Conservation (phyloP, 2,888 invertebrate species). For the Drosophila siamana region DNA sequence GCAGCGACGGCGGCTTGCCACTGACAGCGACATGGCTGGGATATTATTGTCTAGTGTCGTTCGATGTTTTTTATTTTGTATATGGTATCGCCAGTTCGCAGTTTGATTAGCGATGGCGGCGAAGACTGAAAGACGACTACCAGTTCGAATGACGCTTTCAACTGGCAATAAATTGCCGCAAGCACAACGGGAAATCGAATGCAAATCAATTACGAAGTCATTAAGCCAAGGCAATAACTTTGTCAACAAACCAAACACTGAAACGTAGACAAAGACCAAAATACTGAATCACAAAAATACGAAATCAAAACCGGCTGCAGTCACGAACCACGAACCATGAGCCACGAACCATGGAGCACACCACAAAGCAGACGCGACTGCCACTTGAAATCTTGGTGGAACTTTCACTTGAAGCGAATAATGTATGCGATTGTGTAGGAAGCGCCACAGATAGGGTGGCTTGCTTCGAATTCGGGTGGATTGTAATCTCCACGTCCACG, state of each 20-base stretch:
- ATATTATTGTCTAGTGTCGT: neutral
- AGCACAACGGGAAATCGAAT: slow-evolving; percentile 57
- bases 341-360: too few relatives aligned
- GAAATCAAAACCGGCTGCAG: slow-evolving; percentile 39
- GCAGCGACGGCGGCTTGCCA: slow-evolving; percentile 74
- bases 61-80: neutral
- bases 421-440: neutral
- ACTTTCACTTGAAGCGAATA: slow-evolving; percentile 52
- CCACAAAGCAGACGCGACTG: slow-evolving; percentile 28
- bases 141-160: slow-evolving; percentile 34
- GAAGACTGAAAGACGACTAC: slow-evolving; percentile 37
- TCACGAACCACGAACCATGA: slow-evolving; percentile 46
- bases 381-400: slow-evolving; percentile 49
- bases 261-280: slow-evolving; percentile 11
- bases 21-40: slow-evolving; percentile 73
- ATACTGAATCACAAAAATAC: slow-evolving; percentile 16
- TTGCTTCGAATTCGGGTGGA: slow-evolving; percentile 32
- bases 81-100: slow-evolving; percentile 17
- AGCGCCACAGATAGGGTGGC: too few relatives aligned
- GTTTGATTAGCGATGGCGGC: slow-evolving; percentile 57
- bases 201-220: slow-evolving; percentile 79
- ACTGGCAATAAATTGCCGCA: slow-evolving; percentile 69
- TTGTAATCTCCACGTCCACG: slow-evolving; percentile 44
- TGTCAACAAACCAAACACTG: slow-evolving; percentile 64
- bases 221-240: slow-evolving; percentile 73